These are phyloP conservation scores for Sebastes trivittatus DNA, from an alignment of 2,797 vertebrate species.

Conservation along the genomic window DNA sequence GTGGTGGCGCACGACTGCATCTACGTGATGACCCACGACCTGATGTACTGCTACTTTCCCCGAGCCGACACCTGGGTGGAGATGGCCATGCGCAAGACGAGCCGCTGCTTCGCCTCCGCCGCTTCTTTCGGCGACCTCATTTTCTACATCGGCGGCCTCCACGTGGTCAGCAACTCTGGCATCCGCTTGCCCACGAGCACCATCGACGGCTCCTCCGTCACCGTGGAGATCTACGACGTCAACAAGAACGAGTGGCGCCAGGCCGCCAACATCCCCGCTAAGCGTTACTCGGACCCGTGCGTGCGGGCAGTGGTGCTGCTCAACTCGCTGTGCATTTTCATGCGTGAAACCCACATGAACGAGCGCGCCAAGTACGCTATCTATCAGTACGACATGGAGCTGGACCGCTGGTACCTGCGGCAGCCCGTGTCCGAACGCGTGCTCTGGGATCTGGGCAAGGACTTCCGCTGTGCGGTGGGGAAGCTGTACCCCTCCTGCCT, in stretches of 20 bases:
- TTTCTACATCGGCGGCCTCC: conserved; percentile 96
- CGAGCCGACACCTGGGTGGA: conserved; percentile 95
- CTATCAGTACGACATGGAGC: conserved; percentile 92
- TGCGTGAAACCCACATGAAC: conserved; percentile 95
- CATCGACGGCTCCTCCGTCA: conserved; percentile 92
- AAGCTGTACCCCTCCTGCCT: conserved; percentile 98
- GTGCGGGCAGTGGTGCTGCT: conserved; percentile 93
- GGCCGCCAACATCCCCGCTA: conserved; percentile 94
- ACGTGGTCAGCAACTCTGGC: conserved; percentile 92
- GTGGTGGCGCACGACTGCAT: conserved; percentile 94
- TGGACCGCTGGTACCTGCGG: conserved; percentile 92
- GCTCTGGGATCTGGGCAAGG: conserved; percentile 96
- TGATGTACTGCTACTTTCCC: conserved; percentile 97
- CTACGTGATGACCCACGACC: conserved; percentile 94
- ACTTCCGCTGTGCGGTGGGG: conserved; percentile 95
- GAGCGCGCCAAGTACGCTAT: conserved; percentile 96
- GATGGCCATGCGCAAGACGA: conserved; percentile 95
- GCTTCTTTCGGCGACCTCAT: conserved; percentile 93
- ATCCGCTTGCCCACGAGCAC: conserved; percentile 90
- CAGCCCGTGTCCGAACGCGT: conserved; percentile 96
- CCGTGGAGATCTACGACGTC: conserved; percentile 95
- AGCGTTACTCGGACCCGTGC: conserved; percentile 94
- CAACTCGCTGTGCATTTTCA: conserved; percentile 93
- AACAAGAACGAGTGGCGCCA: conserved; percentile 95
- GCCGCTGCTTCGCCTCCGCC: conserved; percentile 94